Evolutionary conservation across 2,113 vertebrate species (phyloP).

Genomic region (Passer domesticus): DNA sequence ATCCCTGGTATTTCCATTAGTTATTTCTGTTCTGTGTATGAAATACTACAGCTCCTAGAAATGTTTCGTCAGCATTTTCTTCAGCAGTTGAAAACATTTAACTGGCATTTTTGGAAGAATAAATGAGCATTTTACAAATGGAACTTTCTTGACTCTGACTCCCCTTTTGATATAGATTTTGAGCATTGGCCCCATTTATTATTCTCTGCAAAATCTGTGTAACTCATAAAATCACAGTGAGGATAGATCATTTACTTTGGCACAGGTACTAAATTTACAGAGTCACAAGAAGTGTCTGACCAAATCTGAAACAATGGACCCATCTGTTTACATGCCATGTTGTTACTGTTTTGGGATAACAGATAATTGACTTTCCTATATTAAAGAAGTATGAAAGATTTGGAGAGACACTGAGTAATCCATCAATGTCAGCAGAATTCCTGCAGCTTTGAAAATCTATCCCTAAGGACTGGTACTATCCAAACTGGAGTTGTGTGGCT

Average conservation of each 20-base stretch:
- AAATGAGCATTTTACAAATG: neutral
- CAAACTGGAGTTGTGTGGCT: neutral
- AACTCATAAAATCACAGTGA: neutral
- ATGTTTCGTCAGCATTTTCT: neutral
- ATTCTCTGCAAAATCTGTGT: neutral
- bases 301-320: neutral
- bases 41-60: neutral
- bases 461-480: neutral
- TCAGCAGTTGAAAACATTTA: neutral
- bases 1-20: neutral
- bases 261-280: neutral
- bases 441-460: constrained; percentile 4
- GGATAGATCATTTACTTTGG: neutral
- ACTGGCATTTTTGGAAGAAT: neutral
- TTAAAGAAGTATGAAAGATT: neutral
- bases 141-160: neutral
- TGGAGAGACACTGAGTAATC: neutral
- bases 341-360: neutral
- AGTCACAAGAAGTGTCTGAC: neutral
- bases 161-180: neutral
- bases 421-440: constrained; percentile 32
- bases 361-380: neutral
- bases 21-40: neutral
- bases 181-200: neutral
- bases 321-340: neutral